These are phyloP conservation scores for Lasioglossum albipes DNA, from an alignment of 1,140 invertebrate species.

Conservation along the genomic window DNA sequence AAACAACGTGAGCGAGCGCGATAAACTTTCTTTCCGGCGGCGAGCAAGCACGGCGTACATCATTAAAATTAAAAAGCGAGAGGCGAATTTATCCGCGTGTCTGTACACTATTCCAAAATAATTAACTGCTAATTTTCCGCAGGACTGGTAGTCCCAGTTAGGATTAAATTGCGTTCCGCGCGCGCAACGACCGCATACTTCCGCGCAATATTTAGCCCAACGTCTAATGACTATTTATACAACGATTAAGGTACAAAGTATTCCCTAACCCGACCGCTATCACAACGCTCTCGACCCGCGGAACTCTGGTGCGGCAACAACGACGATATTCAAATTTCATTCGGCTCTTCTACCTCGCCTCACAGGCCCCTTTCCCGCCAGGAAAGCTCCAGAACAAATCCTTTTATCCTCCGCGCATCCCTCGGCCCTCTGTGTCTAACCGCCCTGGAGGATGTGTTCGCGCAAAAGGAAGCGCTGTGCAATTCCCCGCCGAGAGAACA, in stretches of 20 bases:
- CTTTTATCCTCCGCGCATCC: constrained; percentile 50
- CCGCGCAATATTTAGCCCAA: constrained; percentile 22
- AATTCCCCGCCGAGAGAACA: constrained; percentile 51
- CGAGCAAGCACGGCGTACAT: too few relatives aligned
- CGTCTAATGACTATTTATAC: constrained; percentile 42
- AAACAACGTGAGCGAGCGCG: too few relatives aligned
- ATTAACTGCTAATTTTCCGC: constrained; percentile 6
- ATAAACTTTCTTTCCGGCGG: too few relatives aligned
- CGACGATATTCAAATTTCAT: constrained; percentile 60
- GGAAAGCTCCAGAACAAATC: constrained; percentile 57
- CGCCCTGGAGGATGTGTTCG: constrained; percentile 46
- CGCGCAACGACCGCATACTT: background rate
- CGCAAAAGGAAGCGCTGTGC: constrained; percentile 32
- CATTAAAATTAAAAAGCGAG: background rate
- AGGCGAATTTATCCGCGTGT: background rate
- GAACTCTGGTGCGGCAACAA: constrained; percentile 11
- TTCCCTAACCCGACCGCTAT: constrained; percentile 26
- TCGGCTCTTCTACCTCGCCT: background rate
- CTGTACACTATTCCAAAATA: background rate
- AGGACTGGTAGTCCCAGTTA: background rate
- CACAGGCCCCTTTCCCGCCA: background rate
- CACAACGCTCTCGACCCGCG: background rate
- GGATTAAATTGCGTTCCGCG: constrained; percentile 14
- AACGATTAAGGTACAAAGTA: constrained; percentile 45
- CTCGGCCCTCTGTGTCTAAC: constrained; percentile 38